These are phyloP conservation scores for Drosophila hydei DNA, from an alignment of 1,140 invertebrate genomes.

Conservation along the genomic window DNA sequence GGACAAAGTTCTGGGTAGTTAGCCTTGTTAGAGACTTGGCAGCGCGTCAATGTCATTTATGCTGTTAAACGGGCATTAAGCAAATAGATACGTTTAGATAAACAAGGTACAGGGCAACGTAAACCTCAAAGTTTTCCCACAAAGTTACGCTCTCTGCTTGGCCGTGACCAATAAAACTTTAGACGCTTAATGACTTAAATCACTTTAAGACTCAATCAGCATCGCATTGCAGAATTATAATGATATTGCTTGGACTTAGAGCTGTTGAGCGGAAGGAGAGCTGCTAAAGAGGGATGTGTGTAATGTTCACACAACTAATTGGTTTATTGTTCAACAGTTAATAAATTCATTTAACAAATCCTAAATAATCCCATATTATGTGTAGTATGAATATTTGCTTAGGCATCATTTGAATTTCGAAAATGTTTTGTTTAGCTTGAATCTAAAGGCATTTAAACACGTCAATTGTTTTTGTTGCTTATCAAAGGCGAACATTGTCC, in stretches of 20 bases:
- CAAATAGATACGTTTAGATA: slow-evolving; percentile 48
- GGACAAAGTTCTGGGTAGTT: slow-evolving; percentile 16
- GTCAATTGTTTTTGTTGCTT: neutral
- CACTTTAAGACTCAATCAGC: slow-evolving; percentile 67
- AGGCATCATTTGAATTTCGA: too few relatives aligned
- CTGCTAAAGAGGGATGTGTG: too few relatives aligned
- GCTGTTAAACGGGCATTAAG: slow-evolving; percentile 49
- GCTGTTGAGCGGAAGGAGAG: neutral
- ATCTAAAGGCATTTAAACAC: too few relatives aligned
- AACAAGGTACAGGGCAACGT: slow-evolving; percentile 25
- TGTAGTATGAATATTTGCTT: too few relatives aligned
- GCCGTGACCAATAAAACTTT: slow-evolving; percentile 53
- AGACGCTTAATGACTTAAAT: slow-evolving; percentile 59
- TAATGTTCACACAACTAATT: neutral
- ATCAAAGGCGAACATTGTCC: neutral
- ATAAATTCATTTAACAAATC: neutral
- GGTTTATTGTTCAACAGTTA: neutral
- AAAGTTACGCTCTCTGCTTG: slow-evolving; percentile 20
- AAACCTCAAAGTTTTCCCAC: slow-evolving; percentile 33
- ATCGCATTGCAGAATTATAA: slow-evolving; percentile 44
- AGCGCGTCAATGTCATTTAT: slow-evolving; percentile 20
- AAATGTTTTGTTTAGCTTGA: neutral
- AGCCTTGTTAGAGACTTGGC: neutral
- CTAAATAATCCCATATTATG: too few relatives aligned
- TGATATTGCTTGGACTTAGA: slow-evolving; percentile 2